phyloP scores from a whole-genome alignment of 2,113 vertebrate species.

The Cynoglossus semilaevis region DNA sequence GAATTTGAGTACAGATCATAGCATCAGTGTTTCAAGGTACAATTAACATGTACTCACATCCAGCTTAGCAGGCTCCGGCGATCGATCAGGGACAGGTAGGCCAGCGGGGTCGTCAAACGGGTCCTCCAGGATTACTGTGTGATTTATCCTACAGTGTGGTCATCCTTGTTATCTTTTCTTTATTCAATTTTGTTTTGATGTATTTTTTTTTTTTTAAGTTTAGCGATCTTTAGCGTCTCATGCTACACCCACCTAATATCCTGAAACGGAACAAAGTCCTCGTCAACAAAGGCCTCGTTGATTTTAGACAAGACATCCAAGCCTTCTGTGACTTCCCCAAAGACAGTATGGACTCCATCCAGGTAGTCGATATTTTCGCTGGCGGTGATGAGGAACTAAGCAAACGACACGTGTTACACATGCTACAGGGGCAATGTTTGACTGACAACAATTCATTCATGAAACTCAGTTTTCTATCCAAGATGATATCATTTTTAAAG shows the following conservation, averaged over 20 bases:
- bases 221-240: no score
- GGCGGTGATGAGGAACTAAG: conserved; percentile 92
- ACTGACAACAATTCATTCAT: not conserved
- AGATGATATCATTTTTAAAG: no score
- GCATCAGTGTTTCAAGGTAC: no score
- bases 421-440: not conserved
- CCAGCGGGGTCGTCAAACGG: conserved; percentile 92
- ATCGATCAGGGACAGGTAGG: conserved; percentile 86
- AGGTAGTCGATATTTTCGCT: conserved; percentile 94
- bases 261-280: conserved; percentile 93
- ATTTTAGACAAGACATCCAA: conserved; percentile 90
- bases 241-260: conserved; percentile 92
- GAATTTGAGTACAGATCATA: no score
- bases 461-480: no score
- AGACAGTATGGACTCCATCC: conserved; percentile 92
- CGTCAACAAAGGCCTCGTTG: conserved; percentile 94
- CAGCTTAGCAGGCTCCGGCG: conserved; percentile 92
- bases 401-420: not conserved
- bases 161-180: not conserved
- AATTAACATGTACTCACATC: conserved; percentile 81
- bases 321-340: conserved; percentile 96
- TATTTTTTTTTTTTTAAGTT: no score
- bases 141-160: conserved; percentile 84
- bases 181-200: no score
- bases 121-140: conserved; percentile 95